Conservation (phyloP, 2,797 vertebrate species). For the Coluber constrictor region DNA sequence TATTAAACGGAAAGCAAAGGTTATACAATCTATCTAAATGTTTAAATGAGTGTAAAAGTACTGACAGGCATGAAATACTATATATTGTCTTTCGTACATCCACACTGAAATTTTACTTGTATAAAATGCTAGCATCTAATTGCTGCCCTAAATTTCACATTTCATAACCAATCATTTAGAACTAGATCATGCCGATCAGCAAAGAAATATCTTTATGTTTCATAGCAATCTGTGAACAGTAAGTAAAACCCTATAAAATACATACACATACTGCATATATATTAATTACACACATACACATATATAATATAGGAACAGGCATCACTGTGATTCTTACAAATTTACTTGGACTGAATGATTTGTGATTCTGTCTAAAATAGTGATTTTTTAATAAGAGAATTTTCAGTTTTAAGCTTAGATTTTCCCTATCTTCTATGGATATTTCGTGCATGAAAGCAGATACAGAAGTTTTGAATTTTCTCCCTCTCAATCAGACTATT, state of each 20-base stretch:
- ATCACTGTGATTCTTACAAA: background rate
- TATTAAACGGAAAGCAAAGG: constrained; percentile 5
- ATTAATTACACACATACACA: background rate
- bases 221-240: background rate
- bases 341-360: background rate
- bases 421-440: background rate
- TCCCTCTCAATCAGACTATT: background rate
- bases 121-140: background rate
- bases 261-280: background rate
- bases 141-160: background rate
- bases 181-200: background rate
- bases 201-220: background rate
- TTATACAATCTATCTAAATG: constrained; percentile 8
- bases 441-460: background rate
- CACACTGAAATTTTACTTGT: background rate
- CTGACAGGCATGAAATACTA: background rate
- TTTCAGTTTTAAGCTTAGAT: background rate
- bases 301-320: background rate
- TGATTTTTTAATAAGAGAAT: background rate
- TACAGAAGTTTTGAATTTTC: background rate
- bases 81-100: background rate
- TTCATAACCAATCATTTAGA: background rate
- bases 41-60: background rate
- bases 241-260: background rate
- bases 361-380: background rate